phyloP scores from a whole-genome alignment of 2,113 vertebrate species.

The pig (Sus scrofa) region T2T-Sscrofa CM000830.6:133188001-133188500 shows the following conservation, averaged over 20 bases:
- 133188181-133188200: background rate
- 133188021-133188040: background rate
- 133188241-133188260: background rate
- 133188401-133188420: background rate
- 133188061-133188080: background rate
- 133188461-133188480: background rate
- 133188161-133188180: background rate
- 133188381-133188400: background rate
- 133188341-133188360: background rate
- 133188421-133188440: background rate
- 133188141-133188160: background rate
- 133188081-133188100: background rate
- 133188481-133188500: background rate
- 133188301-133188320: background rate
- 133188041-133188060: background rate
- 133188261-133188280: background rate
- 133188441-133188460: constrained; percentile 39
- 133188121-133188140: background rate
- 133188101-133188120: background rate
- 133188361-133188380: background rate
- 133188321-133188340: background rate
- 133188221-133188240: background rate
- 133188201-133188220: background rate
- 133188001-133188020: background rate
- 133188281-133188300: background rate